Evolutionary conservation across 2,113 vertebrate genomes (phyloP), one percentile per base, ranked within the genome.

Genomic region (Hippotragus niger): DNA sequence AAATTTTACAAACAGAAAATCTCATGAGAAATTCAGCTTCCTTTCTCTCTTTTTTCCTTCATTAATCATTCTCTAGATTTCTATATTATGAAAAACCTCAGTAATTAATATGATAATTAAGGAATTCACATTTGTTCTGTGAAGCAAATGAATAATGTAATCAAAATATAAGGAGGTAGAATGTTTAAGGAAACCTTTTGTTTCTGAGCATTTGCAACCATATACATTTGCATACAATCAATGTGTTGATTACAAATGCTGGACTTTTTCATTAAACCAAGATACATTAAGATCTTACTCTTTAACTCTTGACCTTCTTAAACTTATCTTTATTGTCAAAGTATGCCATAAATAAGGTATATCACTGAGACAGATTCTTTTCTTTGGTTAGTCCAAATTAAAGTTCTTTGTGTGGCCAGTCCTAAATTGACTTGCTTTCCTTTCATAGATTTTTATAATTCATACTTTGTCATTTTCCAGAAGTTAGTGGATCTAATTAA

Each of bases 41-140:
- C 19, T 86, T 89, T 88, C 14, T 23, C 47, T 74, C 29, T 55
- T 93, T 60, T 89, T 81, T 23, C 84, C 62, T 97, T 88, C 90
- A 95, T 94, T 83, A 96, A 76, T 85, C n/a, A 43, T 64, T 92
- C 88, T 93, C 89, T 93, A 81, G 47, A 83, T 94, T 96, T 92
- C 53, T 64, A 10, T 60, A 88, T 80, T 57, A 90, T 82, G 57
- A 52, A 94, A 97, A 97, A 60, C 15, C 27, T 96, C 58, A 74
- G 82, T 97, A 96, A 97, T 89, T 93, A 91, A 93, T 93, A 94
- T 92, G 94, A 94, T 93, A 92, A 98, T 96, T 97, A 98, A 47
- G 33, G 47, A 94, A 92, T 97, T 97, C 88, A 92, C 47, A 90
- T 95, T 98, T 95, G 84, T 78, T 95, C 76, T 95, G 80, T 67